phyloP scores from a whole-genome alignment of 2,113 vertebrate species.

The Sander lucioperca region DNA sequence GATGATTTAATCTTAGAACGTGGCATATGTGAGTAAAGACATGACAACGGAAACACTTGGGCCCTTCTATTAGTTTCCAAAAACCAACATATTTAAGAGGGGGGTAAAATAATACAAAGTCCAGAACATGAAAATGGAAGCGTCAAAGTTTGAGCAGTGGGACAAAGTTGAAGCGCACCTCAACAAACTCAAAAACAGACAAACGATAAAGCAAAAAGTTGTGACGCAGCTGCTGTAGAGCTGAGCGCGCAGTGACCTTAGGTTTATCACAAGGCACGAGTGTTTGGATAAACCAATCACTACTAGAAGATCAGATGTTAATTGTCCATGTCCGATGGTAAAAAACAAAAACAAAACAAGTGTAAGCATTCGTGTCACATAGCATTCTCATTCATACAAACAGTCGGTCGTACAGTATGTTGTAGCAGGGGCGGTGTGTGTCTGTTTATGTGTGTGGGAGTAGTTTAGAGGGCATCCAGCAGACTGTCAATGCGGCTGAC shows the following conservation, averaged over 20 bases:
- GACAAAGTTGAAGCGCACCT: slow-evolving; percentile 19
- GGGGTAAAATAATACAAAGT: background rate
- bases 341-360: slow-evolving; percentile 37
- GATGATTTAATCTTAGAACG: slow-evolving; percentile 28
- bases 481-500: slow-evolving; percentile 95
- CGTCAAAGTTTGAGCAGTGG: slow-evolving; percentile 35
- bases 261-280: slow-evolving; percentile 69
- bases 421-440: slow-evolving; percentile 10
- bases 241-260: slow-evolving; percentile 47
- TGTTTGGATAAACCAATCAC: slow-evolving; percentile 62
- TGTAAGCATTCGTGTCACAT: slow-evolving; percentile 43
- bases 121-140: slow-evolving; percentile 38
- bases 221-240: slow-evolving; percentile 44
- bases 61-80: slow-evolving; percentile 32
- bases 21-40: slow-evolving; percentile 66
- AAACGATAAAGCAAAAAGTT: slow-evolving; percentile 26
- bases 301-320: slow-evolving; percentile 47
- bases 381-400: slow-evolving; percentile 46
- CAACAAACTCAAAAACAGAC: slow-evolving; percentile 38
- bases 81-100: slow-evolving; percentile 20
- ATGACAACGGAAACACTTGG: slow-evolving; percentile 51
- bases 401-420: slow-evolving; percentile 8
- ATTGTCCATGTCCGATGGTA: slow-evolving; percentile 58
- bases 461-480: slow-evolving; percentile 91
- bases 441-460: background rate